Conservation (phyloP, 2,888 invertebrate species). For the Incurvaria masculella region DNA sequence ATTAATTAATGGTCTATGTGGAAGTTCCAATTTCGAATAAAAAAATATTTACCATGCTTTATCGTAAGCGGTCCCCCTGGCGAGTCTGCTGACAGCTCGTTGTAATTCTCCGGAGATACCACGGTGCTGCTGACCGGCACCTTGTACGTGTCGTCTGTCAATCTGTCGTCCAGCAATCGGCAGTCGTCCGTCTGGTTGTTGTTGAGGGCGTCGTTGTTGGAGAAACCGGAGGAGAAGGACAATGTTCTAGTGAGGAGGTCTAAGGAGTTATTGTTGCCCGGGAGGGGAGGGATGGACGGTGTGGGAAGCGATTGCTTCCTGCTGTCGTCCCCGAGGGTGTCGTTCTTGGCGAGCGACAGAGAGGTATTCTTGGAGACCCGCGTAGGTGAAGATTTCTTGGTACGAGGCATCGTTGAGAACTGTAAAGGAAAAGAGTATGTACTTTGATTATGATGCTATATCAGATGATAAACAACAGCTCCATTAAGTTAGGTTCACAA, state of each 20-base stretch:
- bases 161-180: conserved; percentile 22
- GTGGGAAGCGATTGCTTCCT: conserved; percentile 26
- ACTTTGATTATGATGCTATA: too few relatives aligned
- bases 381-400: conserved; percentile 49
- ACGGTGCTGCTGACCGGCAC: conserved; percentile 44
- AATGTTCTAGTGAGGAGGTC: conserved; percentile 46
- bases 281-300: conserved; percentile 21
- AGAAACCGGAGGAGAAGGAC: conserved; percentile 49
- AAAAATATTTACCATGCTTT: conserved; percentile 34
- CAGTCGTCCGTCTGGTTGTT: conserved; percentile 30
- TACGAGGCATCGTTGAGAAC: conserved; percentile 63
- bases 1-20: too few relatives aligned
- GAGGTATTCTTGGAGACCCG: conserved; percentile 40
- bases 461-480: too few relatives aligned
- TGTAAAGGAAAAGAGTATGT: conserved; percentile 37
- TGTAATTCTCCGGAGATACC: conserved; percentile 45
- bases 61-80: conserved; percentile 48
- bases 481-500: too few relatives aligned
- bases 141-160: conserved; percentile 40
- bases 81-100: conserved; percentile 46
- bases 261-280: conserved; percentile 37
- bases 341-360: conserved; percentile 43
- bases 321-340: conserved; percentile 31
- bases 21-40: too few relatives aligned
- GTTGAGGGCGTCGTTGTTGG: conserved; percentile 46